phyloP scores from a whole-genome alignment of 2,113 vertebrate species.

The Clarias magur region DNA sequence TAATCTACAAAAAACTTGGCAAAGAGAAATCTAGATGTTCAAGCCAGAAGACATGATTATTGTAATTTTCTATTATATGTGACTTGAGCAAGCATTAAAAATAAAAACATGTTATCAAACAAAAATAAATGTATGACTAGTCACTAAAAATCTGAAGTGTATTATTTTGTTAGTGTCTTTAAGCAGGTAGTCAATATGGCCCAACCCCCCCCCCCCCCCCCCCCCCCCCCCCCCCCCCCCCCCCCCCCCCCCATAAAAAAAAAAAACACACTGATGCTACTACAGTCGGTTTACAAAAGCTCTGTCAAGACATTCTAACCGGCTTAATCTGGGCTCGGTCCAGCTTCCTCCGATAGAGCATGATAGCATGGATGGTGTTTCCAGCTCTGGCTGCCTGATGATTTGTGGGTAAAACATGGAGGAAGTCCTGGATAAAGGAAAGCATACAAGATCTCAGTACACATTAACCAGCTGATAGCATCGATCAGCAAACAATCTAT shows the following conservation, averaged over 20 bases:
- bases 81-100: background rate
- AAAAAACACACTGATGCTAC: background rate
- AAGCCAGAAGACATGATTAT: background rate
- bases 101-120: background rate
- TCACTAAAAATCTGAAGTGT: background rate
- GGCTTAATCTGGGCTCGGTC: conserved; percentile 94
- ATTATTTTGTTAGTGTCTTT: conserved; percentile 9
- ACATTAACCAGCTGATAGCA: background rate
- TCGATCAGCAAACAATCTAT: background rate
- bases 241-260: too few relatives aligned
- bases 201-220: too few relatives aligned
- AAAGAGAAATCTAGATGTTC: background rate
- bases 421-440: conserved; percentile 77
- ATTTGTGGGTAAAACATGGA: conserved; percentile 81
- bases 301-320: conserved; percentile 68
- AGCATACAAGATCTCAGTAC: background rate
- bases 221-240: too few relatives aligned
- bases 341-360: conserved; percentile 89
- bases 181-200: background rate
- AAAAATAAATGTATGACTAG: background rate
- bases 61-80: background rate
- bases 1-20: background rate
- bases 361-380: conserved; percentile 88
- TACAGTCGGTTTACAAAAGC: background rate
- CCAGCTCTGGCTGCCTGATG: conserved; percentile 90